Evolutionary conservation across 2,888 invertebrate genomes (phyloP).

Genomic region (Eulithis testata): DNA sequence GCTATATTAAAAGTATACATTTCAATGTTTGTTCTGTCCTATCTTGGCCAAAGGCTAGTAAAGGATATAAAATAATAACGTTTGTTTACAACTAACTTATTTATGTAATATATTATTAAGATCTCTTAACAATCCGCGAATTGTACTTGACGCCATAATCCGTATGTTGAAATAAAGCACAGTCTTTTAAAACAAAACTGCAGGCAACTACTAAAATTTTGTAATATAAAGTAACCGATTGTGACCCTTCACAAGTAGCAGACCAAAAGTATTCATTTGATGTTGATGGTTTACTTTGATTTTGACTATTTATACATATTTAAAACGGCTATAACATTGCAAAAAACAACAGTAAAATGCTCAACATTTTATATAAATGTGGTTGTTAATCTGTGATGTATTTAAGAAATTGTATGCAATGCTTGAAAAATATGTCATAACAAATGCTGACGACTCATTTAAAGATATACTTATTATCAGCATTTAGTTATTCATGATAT

Average conservation of each 20-base stretch:
- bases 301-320: slow-evolving; percentile 17
- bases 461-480: neutral
- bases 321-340: slow-evolving; percentile 9
- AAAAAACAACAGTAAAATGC: slow-evolving; percentile 31
- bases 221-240: slow-evolving; percentile 1
- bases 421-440: slow-evolving; percentile 12
- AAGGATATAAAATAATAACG: slow-evolving; percentile 55
- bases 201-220: slow-evolving; percentile 12
- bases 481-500: slow-evolving; percentile 10
- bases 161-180: slow-evolving; percentile 30
- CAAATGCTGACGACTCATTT: slow-evolving; percentile 7
- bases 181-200: slow-evolving; percentile 30
- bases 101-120: slow-evolving; percentile 52
- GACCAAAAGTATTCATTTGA: neutral
- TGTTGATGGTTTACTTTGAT: slow-evolving; percentile 1
- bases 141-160: slow-evolving; percentile 71
- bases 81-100: slow-evolving; percentile 69
- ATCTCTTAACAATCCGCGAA: slow-evolving; percentile 69
- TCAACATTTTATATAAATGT: slow-evolving; percentile 38
- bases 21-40: slow-evolving; percentile 62
- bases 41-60: slow-evolving; percentile 48
- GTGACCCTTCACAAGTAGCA: slow-evolving; percentile 12
- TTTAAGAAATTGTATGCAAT: slow-evolving; percentile 19
- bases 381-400: slow-evolving; percentile 47
- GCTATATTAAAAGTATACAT: slow-evolving; percentile 53